Conservation (phyloP, 1,140 invertebrate species). For the Drosophila serrata region DNA sequence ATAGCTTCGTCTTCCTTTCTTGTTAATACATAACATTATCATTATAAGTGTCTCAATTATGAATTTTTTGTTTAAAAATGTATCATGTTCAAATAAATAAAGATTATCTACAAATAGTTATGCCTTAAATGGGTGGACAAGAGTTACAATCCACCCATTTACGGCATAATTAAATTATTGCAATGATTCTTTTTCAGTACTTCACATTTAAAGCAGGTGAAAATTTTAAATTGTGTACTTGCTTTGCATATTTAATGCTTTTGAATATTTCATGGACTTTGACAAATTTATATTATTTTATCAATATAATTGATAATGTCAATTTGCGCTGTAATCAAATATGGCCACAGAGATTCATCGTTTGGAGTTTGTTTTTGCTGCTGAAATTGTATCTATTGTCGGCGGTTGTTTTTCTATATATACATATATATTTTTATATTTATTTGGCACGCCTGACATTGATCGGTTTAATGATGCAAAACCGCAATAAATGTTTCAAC, state of each 20-base stretch:
- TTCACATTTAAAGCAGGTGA: background rate
- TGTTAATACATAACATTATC: no score
- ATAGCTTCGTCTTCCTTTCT: no score
- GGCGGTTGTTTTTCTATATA: background rate
- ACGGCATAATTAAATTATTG: background rate
- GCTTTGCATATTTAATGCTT: background rate
- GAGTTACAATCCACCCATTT: no score
- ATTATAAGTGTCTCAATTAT: no score
- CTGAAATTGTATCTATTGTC: slow-evolving; percentile 19
- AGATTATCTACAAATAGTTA: background rate
- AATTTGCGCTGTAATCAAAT: slow-evolving; percentile 58
- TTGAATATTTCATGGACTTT: slow-evolving; percentile 21
- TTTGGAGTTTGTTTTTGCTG: background rate
- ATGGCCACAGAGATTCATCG: slow-evolving; percentile 12
- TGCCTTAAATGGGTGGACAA: no score
- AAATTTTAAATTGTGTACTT: background rate
- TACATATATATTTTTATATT: background rate
- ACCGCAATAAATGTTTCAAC: slow-evolving; percentile 36
- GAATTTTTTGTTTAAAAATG: background rate
- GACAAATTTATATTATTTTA: slow-evolving; percentile 51
- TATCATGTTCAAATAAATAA: background rate
- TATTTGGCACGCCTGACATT: slow-evolving; percentile 24
- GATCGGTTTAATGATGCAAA: slow-evolving; percentile 52
- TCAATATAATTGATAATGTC: slow-evolving; percentile 57
- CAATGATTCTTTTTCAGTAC: background rate